These are phyloP conservation scores for Platycheirus albimanus DNA, from an alignment of 2,888 invertebrate genomes.

Conservation along the genomic window DNA sequence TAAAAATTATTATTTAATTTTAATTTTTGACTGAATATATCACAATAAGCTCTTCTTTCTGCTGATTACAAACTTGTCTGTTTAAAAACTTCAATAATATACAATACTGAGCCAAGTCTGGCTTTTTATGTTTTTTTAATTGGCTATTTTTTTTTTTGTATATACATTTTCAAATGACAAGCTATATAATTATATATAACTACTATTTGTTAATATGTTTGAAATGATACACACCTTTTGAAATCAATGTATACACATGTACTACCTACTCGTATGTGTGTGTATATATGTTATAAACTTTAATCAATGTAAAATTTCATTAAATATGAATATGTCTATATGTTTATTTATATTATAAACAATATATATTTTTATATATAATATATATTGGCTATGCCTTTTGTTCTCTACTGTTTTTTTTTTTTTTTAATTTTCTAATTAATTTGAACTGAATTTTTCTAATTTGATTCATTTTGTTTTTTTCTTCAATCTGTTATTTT, in stretches of 20 bases:
- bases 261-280: too few species aligned
- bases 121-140: slow-evolving; percentile 47
- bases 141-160: slow-evolving; percentile 72
- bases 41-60: slow-evolving; percentile 74
- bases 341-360: too few species aligned
- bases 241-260: slow-evolving; percentile 5
- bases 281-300: slow-evolving; percentile 18
- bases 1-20: not conserved
- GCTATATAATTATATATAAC: slow-evolving; percentile 69
- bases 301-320: slow-evolving; percentile 57
- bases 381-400: slow-evolving; percentile 66
- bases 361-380: too few species aligned
- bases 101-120: slow-evolving; percentile 38
- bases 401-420: slow-evolving; percentile 53
- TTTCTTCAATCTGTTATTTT: slow-evolving; percentile 70
- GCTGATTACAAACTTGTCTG: slow-evolving; percentile 58
- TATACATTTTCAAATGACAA: slow-evolving; percentile 62
- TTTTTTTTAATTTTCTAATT: not conserved
- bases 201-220: slow-evolving; percentile 71
- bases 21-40: slow-evolving; percentile 57
- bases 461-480: slow-evolving; percentile 64
- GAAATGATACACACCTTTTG: slow-evolving; percentile 68
- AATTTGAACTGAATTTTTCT: slow-evolving; percentile 32
- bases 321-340: slow-evolving; percentile 54
- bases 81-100: slow-evolving; percentile 34